Conservation (phyloP, 2,888 invertebrate genomes). For the Lobophora halterata region DNA sequence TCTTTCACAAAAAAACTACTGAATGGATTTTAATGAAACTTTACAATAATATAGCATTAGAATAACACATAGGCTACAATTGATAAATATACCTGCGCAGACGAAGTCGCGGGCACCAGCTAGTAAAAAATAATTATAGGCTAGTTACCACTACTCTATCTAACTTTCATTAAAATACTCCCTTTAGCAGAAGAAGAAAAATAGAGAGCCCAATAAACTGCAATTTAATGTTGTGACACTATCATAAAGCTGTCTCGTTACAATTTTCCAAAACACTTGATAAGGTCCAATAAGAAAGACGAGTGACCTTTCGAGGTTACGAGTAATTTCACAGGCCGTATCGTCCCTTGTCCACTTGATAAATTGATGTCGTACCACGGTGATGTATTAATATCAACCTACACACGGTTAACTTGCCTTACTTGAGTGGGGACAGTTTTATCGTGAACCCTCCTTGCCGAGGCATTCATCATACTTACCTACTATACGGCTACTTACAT, state of each 20-base stretch:
- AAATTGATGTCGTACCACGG: slow-evolving; percentile 51
- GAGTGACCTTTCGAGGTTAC: slow-evolving; percentile 45
- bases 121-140: too few relatives aligned
- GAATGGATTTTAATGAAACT: too few relatives aligned
- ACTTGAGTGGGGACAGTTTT: slow-evolving; percentile 32
- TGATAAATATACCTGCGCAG: too few relatives aligned
- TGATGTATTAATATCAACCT: slow-evolving; percentile 33
- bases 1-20: too few relatives aligned
- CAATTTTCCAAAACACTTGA: slow-evolving; percentile 44
- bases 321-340: slow-evolving; percentile 46
- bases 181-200: too few relatives aligned
- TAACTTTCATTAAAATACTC: too few relatives aligned
- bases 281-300: slow-evolving; percentile 47
- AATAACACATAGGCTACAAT: too few relatives aligned
- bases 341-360: slow-evolving; percentile 56
- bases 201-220: background rate
- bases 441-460: slow-evolving; percentile 20
- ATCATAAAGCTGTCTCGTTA: slow-evolving; percentile 19
- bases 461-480: slow-evolving; percentile 20
- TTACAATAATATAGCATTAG: too few relatives aligned
- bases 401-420: slow-evolving; percentile 26
- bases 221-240: slow-evolving; percentile 11
- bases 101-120: too few relatives aligned
- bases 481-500: too few relatives aligned
- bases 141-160: too few relatives aligned